Conservation (phyloP, 2,888 invertebrate genomes). For the Drosophila birchii region DNA sequence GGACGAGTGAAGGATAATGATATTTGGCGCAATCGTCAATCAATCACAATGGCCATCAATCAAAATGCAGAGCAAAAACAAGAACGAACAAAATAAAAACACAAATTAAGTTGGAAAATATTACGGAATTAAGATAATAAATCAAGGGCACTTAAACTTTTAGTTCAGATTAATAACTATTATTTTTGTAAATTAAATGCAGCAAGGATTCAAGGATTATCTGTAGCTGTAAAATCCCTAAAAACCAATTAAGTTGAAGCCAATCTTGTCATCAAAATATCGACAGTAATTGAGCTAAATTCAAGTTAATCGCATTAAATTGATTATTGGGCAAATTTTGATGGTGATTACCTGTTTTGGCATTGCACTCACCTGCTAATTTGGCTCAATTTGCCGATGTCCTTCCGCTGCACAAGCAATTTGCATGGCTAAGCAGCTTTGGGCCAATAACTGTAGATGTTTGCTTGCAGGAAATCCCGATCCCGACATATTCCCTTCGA, state of each 20-base stretch:
- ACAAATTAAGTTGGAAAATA: conserved; percentile 16
- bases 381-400: conserved; percentile 54
- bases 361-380: conserved; percentile 44
- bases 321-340: conserved; percentile 38
- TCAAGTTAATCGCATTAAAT: conserved; percentile 31
- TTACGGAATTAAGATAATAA: conserved; percentile 1
- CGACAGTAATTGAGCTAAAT: conserved; percentile 29
- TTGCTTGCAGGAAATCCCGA: conserved; percentile 7
- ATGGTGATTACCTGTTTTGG: conserved; percentile 38
- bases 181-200: background rate
- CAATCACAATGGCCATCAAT: conserved; percentile 48
- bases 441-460: conserved; percentile 15
- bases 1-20: conserved; percentile 48
- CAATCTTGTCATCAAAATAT: conserved; percentile 21
- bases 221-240: background rate
- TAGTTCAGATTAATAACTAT: background rate
- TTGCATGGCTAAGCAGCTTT: conserved; percentile 35
- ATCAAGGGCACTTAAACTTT: background rate
- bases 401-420: conserved; percentile 36
- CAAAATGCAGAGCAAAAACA: conserved; percentile 25
- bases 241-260: background rate
- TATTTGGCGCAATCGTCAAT: conserved; percentile 55
- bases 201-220: background rate
- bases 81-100: conserved; percentile 1
- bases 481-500: conserved; percentile 8